Conservation (phyloP, 2,113 vertebrate genomes). For the Aythya baeri region DNA sequence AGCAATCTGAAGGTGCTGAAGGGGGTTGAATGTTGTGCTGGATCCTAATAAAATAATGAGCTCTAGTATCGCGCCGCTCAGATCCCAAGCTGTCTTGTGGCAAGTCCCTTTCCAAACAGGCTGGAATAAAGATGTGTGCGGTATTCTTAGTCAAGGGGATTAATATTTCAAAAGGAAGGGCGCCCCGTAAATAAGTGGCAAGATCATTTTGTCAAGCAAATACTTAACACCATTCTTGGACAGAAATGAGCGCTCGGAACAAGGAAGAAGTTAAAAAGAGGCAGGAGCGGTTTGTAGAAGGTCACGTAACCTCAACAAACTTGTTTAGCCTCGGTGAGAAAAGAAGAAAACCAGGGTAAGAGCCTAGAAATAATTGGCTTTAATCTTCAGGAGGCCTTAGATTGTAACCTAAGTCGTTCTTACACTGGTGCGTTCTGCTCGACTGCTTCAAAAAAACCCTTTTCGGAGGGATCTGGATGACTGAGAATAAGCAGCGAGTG, state of each 20-base stretch:
- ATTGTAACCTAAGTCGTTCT: neutral
- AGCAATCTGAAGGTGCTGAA: neutral
- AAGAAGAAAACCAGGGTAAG: neutral
- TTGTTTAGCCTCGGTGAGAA: neutral
- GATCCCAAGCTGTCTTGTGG: neutral
- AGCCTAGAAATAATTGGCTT: constrained; percentile 6
- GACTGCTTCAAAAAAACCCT: neutral
- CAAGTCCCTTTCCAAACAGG: neutral
- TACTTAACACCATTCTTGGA: rapidly evolving
- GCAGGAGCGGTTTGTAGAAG: neutral
- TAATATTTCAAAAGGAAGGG: neutral
- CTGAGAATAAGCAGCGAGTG: neutral
- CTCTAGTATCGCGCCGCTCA: neutral
- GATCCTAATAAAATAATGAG: neutral
- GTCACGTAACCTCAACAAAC: neutral
- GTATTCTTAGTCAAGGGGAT: neutral
- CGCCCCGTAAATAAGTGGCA: neutral
- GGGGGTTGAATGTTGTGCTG: neutral
- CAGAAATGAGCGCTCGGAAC: neutral
- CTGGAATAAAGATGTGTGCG: neutral
- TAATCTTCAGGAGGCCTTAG: neutral
- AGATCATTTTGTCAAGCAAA: neutral
- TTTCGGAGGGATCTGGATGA: neutral
- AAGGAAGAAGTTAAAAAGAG: neutral
- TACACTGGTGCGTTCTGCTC: neutral